Evolutionary conservation across 2,888 invertebrate genomes (phyloP), one percentile per base, ranked within the genome.

Genomic region (Drosophila meridiana): DNA sequence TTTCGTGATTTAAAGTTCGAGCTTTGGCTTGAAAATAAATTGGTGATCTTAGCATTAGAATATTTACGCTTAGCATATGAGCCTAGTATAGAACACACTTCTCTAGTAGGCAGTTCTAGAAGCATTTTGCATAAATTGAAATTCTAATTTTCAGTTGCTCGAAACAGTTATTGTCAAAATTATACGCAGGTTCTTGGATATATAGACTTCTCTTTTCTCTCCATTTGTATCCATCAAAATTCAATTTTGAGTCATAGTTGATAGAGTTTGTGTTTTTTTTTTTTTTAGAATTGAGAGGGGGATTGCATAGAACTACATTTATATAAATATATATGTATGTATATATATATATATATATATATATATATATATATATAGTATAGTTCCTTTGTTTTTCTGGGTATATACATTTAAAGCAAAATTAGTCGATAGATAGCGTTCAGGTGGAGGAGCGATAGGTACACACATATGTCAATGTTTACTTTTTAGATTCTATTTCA

Each of bases 371-470:
- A 3, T 60, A 63, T 69, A 57, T 64, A 55, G 28, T 56, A 58
- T 28, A 59, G 59, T 59, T 59, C 47, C 11, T 28, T 36, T 34
- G 9, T 2, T 20, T 52, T 52, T 34, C 47, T 48, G 38, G 59
- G 48, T 59, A 76, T 68, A 82, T 72, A 82, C 76, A 80, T 71
- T 74, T 69, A 84, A 78, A 85, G 83, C 82, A 79, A 75, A 83
- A 84, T 82, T 60, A 83, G 80, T 64, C 64, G 78, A 82, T 73
- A 80, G 78, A 85, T 63, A 85, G 83, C 83, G 76, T 83, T 86
- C 85, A 86, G 86, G 86, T 87, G 85, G 86, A 85, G 86, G 84
- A 87, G 83, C 82, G 79, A 82, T 87, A 86, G 86, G 86, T 87
- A 87, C 86, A 87, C 83, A 85, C 72, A 85, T 85, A 84, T 85